Conservation (phyloP, 2,888 invertebrate genomes). For the Operophtera brumata region DNA sequence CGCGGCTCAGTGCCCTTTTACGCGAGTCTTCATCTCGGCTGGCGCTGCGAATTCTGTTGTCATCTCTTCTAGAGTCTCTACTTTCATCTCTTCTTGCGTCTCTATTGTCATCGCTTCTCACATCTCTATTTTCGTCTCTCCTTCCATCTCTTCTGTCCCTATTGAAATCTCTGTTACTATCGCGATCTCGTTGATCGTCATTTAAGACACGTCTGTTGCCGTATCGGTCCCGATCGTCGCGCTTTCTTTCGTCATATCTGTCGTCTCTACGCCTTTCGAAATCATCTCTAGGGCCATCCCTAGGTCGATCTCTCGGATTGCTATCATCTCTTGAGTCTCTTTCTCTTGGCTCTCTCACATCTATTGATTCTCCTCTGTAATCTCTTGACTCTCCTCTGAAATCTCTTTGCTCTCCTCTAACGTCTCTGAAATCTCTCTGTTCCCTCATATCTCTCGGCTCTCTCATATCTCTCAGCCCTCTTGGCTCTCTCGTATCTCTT, state of each 20-base stretch:
- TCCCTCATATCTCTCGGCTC: neutral
- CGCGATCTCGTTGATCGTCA: constrained; percentile 23
- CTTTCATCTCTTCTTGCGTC: constrained; percentile 46
- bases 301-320: constrained; percentile 16
- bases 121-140: constrained; percentile 45
- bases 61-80: constrained; percentile 48
- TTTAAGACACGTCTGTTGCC: constrained; percentile 40
- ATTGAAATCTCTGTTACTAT: constrained; percentile 27
- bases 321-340: constrained; percentile 22
- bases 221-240: constrained; percentile 39
- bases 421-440: neutral
- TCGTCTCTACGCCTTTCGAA: constrained; percentile 38
- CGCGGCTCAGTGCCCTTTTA: constrained; percentile 61
- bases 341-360: constrained; percentile 2
- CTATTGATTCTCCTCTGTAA: constrained; percentile 11
- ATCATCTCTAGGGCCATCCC: constrained; percentile 33
- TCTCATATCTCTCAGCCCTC: neutral
- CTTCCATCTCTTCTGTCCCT: constrained; percentile 36
- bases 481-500: too few relatives aligned
- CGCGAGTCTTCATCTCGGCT: constrained; percentile 62
- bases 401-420: constrained; percentile 1
- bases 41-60: constrained; percentile 47
- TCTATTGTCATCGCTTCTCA: constrained; percentile 43
- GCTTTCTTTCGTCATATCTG: constrained; percentile 21
- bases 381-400: constrained; percentile 3